Conservation (phyloP, 2,113 vertebrate species). For the Canis aureus region DNA sequence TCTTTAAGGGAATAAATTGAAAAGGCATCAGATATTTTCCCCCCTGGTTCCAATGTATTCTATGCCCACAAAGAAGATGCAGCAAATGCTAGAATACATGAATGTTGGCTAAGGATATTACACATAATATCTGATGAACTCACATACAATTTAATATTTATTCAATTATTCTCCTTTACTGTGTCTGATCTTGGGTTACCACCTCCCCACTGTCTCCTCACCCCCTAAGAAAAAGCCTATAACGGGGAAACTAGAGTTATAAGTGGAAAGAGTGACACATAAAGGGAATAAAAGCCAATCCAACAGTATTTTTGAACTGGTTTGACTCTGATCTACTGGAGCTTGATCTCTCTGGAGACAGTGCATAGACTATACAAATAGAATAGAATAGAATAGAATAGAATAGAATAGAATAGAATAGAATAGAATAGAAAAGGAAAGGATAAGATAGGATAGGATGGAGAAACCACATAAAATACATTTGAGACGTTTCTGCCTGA, state of each 20-base stretch:
- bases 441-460: no score
- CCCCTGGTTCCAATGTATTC: neutral
- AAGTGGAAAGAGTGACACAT: neutral
- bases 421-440: neutral
- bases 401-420: neutral
- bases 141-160: neutral
- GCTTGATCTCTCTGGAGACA: neutral
- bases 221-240: neutral
- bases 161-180: neutral
- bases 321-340: neutral
- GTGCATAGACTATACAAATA: neutral
- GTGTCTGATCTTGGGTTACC: neutral
- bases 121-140: neutral
- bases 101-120: neutral
- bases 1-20: constrained; percentile 41
- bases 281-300: neutral
- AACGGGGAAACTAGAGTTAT: neutral
- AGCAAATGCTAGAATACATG: neutral
- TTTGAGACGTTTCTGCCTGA: neutral
- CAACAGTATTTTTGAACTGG: neutral
- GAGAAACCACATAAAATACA: neutral
- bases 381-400: neutral
- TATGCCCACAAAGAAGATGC: neutral
- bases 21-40: neutral
- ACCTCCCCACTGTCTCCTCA: neutral